Conservation (phyloP, 2,113 vertebrate genomes). For the Sturnus vulgaris region DNA sequence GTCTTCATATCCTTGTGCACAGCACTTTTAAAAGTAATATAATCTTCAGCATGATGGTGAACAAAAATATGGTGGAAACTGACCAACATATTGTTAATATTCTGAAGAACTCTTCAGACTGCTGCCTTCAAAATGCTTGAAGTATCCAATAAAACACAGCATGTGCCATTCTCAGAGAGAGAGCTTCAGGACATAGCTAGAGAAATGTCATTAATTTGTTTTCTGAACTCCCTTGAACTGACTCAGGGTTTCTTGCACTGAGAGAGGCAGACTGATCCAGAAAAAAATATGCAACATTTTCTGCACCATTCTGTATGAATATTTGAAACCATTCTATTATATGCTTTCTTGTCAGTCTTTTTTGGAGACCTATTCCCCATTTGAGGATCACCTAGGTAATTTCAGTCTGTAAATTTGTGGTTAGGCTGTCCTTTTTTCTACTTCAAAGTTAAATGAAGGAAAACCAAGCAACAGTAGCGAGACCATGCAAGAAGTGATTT, state of each 20-base stretch:
- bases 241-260: background rate
- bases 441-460: background rate
- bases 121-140: background rate
- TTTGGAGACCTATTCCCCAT: background rate
- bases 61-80: background rate
- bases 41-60: background rate
- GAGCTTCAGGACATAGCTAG: background rate
- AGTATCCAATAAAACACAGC: background rate
- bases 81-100: background rate
- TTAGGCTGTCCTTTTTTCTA: background rate
- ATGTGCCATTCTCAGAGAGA: background rate
- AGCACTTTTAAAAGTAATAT: background rate
- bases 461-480: background rate
- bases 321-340: background rate
- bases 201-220: background rate
- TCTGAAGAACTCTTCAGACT: background rate
- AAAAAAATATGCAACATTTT: background rate
- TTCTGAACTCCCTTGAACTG: background rate
- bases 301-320: background rate
- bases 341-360: background rate
- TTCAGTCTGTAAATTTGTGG: background rate
- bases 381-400: background rate
- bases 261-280: background rate
- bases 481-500: background rate
- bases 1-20: background rate